These are phyloP conservation scores for Parapsyche elsis DNA, from an alignment of 1,140 invertebrate genomes.

Conservation along the genomic window DNA sequence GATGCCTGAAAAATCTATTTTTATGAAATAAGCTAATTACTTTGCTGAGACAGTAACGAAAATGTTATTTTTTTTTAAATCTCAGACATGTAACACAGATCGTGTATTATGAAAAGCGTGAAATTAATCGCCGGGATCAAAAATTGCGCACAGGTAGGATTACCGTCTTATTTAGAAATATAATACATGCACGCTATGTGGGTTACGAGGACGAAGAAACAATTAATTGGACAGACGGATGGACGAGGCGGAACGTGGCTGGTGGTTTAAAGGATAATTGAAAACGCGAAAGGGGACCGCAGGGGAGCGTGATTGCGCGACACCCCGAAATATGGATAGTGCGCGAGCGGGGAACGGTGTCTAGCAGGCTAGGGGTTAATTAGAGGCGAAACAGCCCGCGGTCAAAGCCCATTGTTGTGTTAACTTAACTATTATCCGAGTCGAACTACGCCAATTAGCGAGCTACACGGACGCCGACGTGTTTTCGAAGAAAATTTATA, in stretches of 20 bases:
- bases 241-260: neutral
- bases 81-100: no score
- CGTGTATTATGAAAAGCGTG: no score
- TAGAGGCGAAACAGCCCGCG: slow-evolving; percentile 22
- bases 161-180: no score
- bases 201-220: neutral
- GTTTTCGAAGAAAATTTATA: slow-evolving; percentile 20
- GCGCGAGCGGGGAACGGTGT: no score
- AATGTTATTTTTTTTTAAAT: no score
- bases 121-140: no score
- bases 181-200: no score
- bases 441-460: slow-evolving; percentile 24
- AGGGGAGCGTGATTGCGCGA: neutral
- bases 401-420: slow-evolving; percentile 12
- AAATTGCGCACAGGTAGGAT: no score
- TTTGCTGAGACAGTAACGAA: no score
- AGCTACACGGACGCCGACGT: neutral
- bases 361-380: neutral
- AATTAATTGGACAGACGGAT: slow-evolving; percentile 15
- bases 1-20: no score
- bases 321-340: no score
- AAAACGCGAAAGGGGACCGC: neutral
- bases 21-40: no score
- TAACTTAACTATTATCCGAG: slow-evolving; percentile 23
- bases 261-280: slow-evolving; percentile 7